Evolutionary conservation across 30 jellyfish, hydroid and myxozoan genomes (phyloP).

Genomic region (Hydractinia echinata): DNA sequence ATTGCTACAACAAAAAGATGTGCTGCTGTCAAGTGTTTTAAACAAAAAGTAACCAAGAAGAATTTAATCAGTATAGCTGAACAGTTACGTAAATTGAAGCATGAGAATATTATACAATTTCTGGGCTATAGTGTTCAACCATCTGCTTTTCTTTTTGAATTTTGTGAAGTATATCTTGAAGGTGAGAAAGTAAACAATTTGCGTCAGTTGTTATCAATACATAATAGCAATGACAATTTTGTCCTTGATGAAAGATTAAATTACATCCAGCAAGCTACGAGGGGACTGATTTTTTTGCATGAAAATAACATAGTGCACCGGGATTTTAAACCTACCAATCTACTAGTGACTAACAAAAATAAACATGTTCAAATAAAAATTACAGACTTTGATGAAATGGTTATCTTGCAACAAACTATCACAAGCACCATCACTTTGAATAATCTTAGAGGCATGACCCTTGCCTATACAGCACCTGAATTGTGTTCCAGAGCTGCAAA

Average conservation of each 20-base stretch:
- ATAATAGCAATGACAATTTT: constrained; percentile 9
- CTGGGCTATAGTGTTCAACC: constrained; percentile 25
- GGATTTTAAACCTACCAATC: constrained; percentile 31
- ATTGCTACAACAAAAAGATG: not conserved
- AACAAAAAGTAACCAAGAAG: constrained; percentile 11
- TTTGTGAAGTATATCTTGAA: constrained; percentile 12
- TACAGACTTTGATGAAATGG: constrained; percentile 33
- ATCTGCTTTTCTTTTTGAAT: constrained; percentile 32
- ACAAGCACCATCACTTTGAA: constrained; percentile 14
- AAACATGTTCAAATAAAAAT: constrained; percentile 18
- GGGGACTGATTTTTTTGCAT: constrained; percentile 22
- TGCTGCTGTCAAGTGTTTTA: constrained; percentile 30
- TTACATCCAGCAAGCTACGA: constrained; percentile 18
- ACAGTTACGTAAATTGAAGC: constrained; percentile 16
- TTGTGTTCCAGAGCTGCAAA: constrained; percentile 8
- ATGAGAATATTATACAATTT: constrained; percentile 23
- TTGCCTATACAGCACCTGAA: constrained; percentile 39
- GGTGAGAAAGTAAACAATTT: constrained; percentile 19
- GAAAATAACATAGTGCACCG: constrained; percentile 22
- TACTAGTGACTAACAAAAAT: constrained; percentile 23
- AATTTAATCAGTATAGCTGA: constrained; percentile 10
- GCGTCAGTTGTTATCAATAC: not conserved
- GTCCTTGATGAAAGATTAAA: constrained; percentile 23
- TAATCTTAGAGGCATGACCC: constrained; percentile 26
- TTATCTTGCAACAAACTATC: constrained; percentile 13